These are phyloP conservation scores for Oxyteleia sp. DNA, from an alignment of 2,888 invertebrate species.

Conservation along the genomic window DNA sequence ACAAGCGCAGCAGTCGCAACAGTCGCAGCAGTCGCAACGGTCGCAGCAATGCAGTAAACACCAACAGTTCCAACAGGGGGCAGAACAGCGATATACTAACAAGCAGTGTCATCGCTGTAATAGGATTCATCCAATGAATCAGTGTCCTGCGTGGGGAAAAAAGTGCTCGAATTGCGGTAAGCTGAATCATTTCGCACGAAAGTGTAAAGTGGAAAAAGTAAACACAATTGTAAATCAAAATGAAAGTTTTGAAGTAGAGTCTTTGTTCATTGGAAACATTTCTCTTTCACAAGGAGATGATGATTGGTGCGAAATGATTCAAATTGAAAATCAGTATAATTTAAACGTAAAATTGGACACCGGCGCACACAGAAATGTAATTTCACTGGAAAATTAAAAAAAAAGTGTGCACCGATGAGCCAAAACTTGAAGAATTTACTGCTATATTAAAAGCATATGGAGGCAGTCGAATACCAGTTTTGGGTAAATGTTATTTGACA, in stretches of 20 bases:
- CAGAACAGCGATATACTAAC: too few species aligned
- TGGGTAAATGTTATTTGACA: constrained; percentile 38
- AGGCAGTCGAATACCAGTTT: constrained; percentile 22
- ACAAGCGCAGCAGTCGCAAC: too few species aligned
- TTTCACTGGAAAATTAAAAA: constrained; percentile 30
- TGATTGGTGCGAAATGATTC: constrained; percentile 18
- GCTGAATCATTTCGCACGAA: constrained; percentile 63
- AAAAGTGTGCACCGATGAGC: constrained; percentile 16
- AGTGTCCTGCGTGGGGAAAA: constrained; percentile 69
- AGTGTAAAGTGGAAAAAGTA: constrained; percentile 35
- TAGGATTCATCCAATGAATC: neutral
- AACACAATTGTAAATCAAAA: neutral
- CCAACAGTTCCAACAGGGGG: too few species aligned
- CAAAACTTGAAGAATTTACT: constrained; percentile 11
- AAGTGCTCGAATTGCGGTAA: constrained; percentile 49
- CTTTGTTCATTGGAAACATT: neutral
- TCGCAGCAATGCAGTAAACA: too few species aligned
- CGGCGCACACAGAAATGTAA: constrained; percentile 55
- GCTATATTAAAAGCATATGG: constrained; percentile 47
- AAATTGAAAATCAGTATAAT: constrained; percentile 9
- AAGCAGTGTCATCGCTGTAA: constrained; percentile 42
- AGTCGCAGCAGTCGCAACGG: too few species aligned
- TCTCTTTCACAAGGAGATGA: neutral
- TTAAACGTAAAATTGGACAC: constrained; percentile 53
- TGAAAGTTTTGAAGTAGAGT: too few species aligned